Evolutionary conservation across 2,888 invertebrate genomes (phyloP), one percentile per base, ranked within the genome.

Genomic region (Stenotaenia linearis): DNA sequence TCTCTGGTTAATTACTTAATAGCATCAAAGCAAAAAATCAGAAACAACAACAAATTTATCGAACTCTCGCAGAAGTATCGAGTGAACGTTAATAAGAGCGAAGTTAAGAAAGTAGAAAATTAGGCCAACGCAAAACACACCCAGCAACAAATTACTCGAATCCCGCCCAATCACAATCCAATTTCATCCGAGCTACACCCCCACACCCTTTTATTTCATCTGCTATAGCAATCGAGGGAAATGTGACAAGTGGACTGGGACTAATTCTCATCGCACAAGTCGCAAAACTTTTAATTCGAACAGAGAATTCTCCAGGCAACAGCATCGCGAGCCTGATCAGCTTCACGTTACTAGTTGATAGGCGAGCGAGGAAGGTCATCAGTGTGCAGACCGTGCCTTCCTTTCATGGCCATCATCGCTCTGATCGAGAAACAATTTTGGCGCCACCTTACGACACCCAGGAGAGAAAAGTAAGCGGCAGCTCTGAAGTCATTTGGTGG

Each of bases 381-480:
- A 61, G 61, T 61, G 61, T 61, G 61, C 61, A 61, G 61, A 25
- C 61, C 61, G 28, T 61, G 61, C 61, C 61, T 61, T 61, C 61
- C 61, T 61, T 61, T 61, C 61, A 61, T 61, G 61, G 25, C 61
- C 61, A 61, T 61, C 61, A 61, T 61, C 61, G 61, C 61, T 61
- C 61, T 61, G 61, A 61, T 61, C 61, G 61, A 61, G 61, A 61
- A 61, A 61, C 61, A 61, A 61, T 61, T 61, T 61, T 61, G 61
- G 61, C 61, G 61, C 61, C 61, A 61, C 61, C 61, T 61, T 61
- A 61, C 61, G 61, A 61, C 61, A 61, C 61, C 61, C 61, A 61
- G 15, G 61, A 61, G 61, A 25, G 61, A 15, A 21, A 61, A 61
- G 61, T 10, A 61, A 61, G 61, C 61, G 61, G 61, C 61, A 61